Conservation (phyloP, 2,113 vertebrate genomes). For the Leptodactylus fuscus region DNA sequence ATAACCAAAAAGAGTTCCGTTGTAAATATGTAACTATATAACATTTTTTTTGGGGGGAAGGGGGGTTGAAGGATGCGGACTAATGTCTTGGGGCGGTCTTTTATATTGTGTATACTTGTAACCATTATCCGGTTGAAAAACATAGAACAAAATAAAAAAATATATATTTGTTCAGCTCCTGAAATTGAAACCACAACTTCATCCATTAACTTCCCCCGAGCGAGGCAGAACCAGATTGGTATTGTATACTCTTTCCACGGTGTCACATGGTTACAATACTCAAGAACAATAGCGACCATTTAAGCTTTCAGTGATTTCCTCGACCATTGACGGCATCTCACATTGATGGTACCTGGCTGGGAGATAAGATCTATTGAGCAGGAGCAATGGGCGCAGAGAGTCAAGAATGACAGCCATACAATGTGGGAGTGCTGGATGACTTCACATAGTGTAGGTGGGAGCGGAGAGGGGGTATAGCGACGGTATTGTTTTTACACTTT, state of each 20-base stretch:
- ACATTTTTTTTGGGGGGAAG: too few relatives aligned
- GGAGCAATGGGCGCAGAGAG: background rate
- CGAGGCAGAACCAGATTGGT: background rate
- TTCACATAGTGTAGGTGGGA: background rate
- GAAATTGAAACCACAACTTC: background rate
- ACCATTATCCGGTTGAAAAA: background rate
- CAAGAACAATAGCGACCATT: background rate
- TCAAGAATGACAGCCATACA: background rate
- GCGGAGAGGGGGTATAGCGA: background rate
- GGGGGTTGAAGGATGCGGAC: too few relatives aligned
- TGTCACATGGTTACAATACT: constrained; percentile 8
- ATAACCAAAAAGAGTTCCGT: too few relatives aligned
- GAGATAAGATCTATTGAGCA: constrained; percentile 3
- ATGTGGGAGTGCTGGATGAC: background rate
- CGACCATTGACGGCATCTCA: constrained; percentile 1
- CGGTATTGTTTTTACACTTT: background rate
- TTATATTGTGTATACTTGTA: background rate
- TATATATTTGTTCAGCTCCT: background rate
- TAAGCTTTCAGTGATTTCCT: constrained; percentile 5
- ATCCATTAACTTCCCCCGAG: background rate
- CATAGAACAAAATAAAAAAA: background rate
- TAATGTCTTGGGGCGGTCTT: too few relatives aligned
- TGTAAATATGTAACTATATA: too few relatives aligned
- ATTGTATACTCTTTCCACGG: background rate
- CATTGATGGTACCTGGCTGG: too few relatives aligned